Percentiles rank a stretch among this genome's conserved stretches.
These are phyloP conservation scores for Xestobium rufovillosum DNA, from an alignment of 2,888 invertebrate species.

Conservation along the genomic window DNA sequence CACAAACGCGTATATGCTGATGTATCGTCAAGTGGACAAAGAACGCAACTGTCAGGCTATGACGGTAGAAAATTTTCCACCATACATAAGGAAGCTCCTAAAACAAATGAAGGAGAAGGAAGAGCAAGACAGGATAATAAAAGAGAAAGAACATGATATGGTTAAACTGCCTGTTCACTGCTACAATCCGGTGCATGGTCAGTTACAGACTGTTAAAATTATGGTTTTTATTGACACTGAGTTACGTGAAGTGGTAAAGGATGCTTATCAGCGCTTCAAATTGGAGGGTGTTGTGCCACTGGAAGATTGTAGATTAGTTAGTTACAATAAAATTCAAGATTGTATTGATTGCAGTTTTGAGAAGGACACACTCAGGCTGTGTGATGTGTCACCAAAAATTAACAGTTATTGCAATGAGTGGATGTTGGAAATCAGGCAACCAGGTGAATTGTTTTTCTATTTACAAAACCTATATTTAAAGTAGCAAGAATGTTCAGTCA, in stretches of 20 bases:
- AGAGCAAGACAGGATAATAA: conserved; percentile 51
- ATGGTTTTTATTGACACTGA: conserved; percentile 54
- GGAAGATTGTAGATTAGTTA: conserved; percentile 65
- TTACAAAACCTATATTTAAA: conserved; percentile 3
- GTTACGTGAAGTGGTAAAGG: conserved; percentile 51
- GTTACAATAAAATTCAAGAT: conserved; percentile 57
- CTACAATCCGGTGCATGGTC: conserved; percentile 50
- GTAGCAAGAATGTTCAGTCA: too few species aligned
- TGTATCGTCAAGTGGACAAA: conserved; percentile 72
- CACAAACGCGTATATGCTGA: conserved; percentile 86
- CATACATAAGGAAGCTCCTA: conserved; percentile 59
- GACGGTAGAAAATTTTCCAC: conserved; percentile 62
- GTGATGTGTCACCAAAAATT: conserved; percentile 44
- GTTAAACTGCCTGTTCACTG: conserved; percentile 58
- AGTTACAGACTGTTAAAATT: conserved; percentile 49
- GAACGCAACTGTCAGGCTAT: conserved; percentile 57
- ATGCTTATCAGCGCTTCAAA: conserved; percentile 52
- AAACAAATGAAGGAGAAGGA: conserved; percentile 59
- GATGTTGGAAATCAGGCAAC: conserved; percentile 59
- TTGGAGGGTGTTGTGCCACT: conserved; percentile 52
- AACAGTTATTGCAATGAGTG: conserved; percentile 49
- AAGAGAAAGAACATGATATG: conserved; percentile 55
- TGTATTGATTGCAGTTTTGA: conserved; percentile 63
- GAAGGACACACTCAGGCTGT: conserved; percentile 46
- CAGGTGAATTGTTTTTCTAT: conserved; percentile 33